These are phyloP conservation scores for Orius insidiosus DNA, from an alignment of 1,140 invertebrate species.

Conservation along the genomic window DNA sequence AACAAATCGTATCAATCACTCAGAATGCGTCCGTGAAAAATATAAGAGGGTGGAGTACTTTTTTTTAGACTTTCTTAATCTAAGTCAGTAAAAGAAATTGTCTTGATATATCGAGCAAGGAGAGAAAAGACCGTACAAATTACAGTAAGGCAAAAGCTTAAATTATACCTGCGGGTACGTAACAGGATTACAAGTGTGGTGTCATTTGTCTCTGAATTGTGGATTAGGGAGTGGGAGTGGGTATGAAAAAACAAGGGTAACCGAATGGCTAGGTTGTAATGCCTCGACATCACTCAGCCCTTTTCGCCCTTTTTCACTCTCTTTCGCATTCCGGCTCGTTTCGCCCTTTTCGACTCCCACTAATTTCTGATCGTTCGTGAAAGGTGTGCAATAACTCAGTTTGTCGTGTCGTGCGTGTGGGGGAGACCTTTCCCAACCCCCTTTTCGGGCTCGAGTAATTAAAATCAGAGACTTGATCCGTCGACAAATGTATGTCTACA, in stretches of 20 bases:
- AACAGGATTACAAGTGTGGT: too few relatives aligned
- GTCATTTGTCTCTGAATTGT: neutral
- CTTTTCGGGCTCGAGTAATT: neutral
- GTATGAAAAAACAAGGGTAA: neutral
- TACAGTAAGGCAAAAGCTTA: conserved; percentile 5
- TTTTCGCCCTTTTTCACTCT: too few relatives aligned
- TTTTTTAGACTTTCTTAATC: too few relatives aligned
- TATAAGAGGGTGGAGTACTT: too few relatives aligned
- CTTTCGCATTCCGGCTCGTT: too few relatives aligned
- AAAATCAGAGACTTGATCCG: neutral
- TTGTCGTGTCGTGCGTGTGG: neutral
- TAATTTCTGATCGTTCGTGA: too few relatives aligned
- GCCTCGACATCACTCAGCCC: neutral
- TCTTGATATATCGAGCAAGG: neutral
- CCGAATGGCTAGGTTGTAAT: neutral
- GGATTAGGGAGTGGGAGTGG: neutral
- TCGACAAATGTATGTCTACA: too few relatives aligned
- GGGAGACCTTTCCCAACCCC: neutral
- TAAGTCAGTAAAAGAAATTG: neutral
- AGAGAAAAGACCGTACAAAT: neutral
- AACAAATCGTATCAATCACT: conserved; percentile 7
- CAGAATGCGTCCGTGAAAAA: too few relatives aligned
- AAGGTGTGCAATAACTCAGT: neutral
- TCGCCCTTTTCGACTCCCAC: too few relatives aligned
- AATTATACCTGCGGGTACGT: neutral